Conservation (phyloP, 2,113 vertebrate species). For the Podarcis muralis region DNA sequence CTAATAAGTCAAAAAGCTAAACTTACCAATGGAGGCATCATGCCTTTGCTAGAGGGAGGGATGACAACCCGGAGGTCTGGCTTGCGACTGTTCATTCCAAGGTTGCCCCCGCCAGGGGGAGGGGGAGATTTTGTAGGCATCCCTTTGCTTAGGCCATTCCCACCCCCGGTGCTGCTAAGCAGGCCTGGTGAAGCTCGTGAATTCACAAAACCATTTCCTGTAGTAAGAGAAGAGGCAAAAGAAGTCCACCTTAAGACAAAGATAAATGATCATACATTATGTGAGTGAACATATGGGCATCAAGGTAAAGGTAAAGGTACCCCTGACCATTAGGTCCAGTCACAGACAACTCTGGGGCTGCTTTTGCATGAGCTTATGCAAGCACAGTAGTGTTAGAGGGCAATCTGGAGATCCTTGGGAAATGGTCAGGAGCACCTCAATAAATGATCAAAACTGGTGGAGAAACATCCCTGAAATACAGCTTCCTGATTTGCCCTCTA, state of each 20-base stretch:
- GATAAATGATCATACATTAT: neutral
- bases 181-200: conserved; percentile 92
- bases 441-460: neutral
- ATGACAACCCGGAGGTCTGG: conserved; percentile 98
- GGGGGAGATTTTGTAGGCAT: conserved; percentile 97
- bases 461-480: neutral
- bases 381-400: neutral
- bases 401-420: neutral
- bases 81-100: conserved; percentile 92
- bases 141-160: conserved; percentile 92
- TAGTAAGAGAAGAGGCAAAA: conserved; percentile 27
- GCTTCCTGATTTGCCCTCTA: neutral
- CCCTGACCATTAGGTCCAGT: too few relatives aligned
- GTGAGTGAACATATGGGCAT: neutral
- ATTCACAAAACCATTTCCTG: conserved; percentile 97
- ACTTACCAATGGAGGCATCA: conserved; percentile 98
- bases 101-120: conserved; percentile 89
- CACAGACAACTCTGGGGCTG: neutral
- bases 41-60: conserved; percentile 95
- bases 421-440: neutral
- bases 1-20: neutral
- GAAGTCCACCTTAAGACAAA: fast-evolving
- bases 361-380: neutral
- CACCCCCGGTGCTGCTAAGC: conserved; percentile 85
- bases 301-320: too few relatives aligned